These are phyloP conservation scores for Hippasteria phrygiana DNA, from an alignment of 53 echinoderm and acorn worm genomes.

Conservation along the genomic window DNA sequence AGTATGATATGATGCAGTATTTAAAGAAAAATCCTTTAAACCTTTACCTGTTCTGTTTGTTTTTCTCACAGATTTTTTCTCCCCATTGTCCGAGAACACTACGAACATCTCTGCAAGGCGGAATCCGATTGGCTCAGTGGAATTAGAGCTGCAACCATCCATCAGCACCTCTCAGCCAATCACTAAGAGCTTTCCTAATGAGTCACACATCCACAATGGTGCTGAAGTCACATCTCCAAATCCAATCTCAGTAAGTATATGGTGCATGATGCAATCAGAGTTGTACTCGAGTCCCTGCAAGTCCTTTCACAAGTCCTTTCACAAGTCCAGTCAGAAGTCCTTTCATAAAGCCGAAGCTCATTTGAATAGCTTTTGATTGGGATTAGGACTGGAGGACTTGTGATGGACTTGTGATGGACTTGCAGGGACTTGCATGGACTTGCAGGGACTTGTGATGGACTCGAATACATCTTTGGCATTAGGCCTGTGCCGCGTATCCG, in stretches of 20 bases:
- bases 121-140: conserved; percentile 89
- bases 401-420: too few species aligned
- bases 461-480: too few species aligned
- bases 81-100: conserved; percentile 71
- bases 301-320: too few species aligned
- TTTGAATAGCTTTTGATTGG: too few species aligned
- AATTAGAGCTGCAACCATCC: conserved; percentile 61
- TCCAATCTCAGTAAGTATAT: neutral
- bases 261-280: too few species aligned
- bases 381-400: too few species aligned
- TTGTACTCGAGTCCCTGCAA: too few species aligned
- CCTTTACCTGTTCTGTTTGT: neutral
- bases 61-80: conserved; percentile 60
- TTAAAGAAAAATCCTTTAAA: neutral
- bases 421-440: too few species aligned
- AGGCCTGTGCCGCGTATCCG: too few species aligned
- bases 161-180: conserved; percentile 7
- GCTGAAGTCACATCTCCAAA: neutral
- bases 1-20: neutral
- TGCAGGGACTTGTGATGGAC: too few species aligned
- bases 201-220: neutral
- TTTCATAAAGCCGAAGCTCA: too few species aligned
- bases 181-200: conserved; percentile 7
- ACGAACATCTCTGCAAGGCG: conserved; percentile 74
- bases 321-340: too few species aligned